phyloP scores from a whole-genome alignment of 2,113 vertebrate species.

The Cervus canadensis region DNA sequence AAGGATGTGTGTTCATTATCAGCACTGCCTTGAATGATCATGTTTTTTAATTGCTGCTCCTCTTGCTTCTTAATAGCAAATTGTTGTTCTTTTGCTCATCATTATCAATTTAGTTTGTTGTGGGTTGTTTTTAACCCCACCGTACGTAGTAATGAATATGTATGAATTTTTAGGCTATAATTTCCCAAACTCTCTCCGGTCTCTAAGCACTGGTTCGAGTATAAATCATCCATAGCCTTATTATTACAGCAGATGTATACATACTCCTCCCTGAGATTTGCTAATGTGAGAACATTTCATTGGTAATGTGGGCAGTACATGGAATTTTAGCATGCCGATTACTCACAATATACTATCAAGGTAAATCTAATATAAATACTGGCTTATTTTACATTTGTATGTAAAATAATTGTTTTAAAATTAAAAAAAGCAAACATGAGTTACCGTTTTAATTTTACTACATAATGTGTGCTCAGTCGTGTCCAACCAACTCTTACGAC shows the following conservation, averaged over 20 bases:
- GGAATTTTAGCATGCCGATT: background rate
- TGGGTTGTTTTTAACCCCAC: slow-evolving; percentile 50
- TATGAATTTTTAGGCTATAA: slow-evolving; percentile 56
- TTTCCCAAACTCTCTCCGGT: slow-evolving; percentile 51
- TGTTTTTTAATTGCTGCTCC: background rate
- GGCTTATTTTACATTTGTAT: background rate
- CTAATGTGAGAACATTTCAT: background rate
- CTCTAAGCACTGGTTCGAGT: background rate
- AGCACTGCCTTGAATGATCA: background rate
- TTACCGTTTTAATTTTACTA: background rate
- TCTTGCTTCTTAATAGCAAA: slow-evolving; percentile 45
- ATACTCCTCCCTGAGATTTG: background rate
- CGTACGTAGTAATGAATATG: slow-evolving; percentile 61
- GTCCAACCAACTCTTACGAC: background rate
- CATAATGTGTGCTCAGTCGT: background rate
- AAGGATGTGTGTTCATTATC: background rate
- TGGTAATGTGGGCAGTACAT: background rate
- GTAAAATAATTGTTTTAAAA: background rate
- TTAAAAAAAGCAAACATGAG: background rate
- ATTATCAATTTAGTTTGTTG: slow-evolving; percentile 55
- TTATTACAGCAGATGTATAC: slow-evolving; percentile 26
- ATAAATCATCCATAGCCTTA: slow-evolving; percentile 24
- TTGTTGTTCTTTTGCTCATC: slow-evolving; percentile 38
- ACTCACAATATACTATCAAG: background rate
- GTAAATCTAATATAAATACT: background rate